Conservation (phyloP, 2,113 vertebrate genomes). For the Artemisiospiza belli region DNA sequence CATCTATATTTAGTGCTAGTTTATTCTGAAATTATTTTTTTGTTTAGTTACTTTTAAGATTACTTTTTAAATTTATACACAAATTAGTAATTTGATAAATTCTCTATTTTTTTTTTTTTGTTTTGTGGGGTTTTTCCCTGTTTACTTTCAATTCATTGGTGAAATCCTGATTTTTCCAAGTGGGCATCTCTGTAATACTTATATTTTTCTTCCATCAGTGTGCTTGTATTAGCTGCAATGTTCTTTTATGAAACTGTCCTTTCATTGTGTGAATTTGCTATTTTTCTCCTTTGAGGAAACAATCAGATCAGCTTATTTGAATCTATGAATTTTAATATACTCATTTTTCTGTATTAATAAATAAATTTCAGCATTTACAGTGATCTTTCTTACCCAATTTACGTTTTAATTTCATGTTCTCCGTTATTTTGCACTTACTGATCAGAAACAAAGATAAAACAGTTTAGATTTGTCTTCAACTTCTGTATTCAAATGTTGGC, state of each 20-base stretch:
- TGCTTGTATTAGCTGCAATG: background rate
- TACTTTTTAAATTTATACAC: background rate
- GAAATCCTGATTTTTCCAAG: background rate
- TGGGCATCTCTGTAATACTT: background rate
- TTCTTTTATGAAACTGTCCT: background rate
- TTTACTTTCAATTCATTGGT: background rate
- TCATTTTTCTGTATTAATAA: background rate
- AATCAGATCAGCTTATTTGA: background rate
- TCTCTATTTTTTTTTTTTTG: background rate
- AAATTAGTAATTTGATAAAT: background rate
- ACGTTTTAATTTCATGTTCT: background rate
- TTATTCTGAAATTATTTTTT: background rate
- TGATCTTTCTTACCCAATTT: background rate
- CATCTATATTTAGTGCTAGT: background rate
- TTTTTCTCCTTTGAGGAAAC: background rate
- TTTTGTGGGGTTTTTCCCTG: rapidly evolving
- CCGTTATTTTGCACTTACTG: background rate
- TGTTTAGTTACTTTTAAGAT: background rate
- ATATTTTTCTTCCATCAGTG: background rate
- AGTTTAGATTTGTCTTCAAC: background rate
- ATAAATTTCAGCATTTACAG: background rate
- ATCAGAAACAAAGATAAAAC: background rate
- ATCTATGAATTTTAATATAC: background rate
- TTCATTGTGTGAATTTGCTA: background rate
- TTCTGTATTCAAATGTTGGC: background rate